Percentiles rank a stretch among this genome's conserved stretches.
Conservation (phyloP, 2,888 invertebrate genomes). For the Myathropa florea region DNA sequence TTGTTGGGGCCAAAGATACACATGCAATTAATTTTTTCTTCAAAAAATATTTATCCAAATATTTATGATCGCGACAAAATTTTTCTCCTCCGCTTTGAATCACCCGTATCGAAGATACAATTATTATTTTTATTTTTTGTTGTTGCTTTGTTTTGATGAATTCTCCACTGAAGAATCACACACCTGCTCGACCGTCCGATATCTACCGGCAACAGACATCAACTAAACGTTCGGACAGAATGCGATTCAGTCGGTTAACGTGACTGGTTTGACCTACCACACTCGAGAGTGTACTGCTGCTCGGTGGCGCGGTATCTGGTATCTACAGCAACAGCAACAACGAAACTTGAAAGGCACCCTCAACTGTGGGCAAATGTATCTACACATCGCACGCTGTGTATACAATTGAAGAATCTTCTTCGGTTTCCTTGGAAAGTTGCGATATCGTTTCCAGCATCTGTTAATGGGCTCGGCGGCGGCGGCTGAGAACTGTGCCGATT, state of each 20-base stretch:
- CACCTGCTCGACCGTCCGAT: constrained; percentile 56
- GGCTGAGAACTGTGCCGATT: background rate
- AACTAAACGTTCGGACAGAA: constrained; percentile 46
- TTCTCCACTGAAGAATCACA: constrained; percentile 5
- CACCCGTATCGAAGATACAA: background rate
- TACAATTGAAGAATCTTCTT: constrained; percentile 1
- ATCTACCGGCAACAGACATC: constrained; percentile 63
- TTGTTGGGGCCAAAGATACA: background rate
- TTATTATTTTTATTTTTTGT: background rate
- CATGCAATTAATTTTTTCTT: background rate
- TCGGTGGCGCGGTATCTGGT: constrained; percentile 1
- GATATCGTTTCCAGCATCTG: constrained; percentile 17
- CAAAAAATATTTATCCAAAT: background rate
- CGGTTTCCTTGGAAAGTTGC: constrained; percentile 33
- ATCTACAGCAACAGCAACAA: background rate
- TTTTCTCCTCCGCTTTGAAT: background rate
- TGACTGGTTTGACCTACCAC: constrained; percentile 63
- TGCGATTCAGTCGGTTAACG: constrained; percentile 38
- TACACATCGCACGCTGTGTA: constrained; percentile 7
- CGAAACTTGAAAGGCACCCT: constrained; percentile 26
- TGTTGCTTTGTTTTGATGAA: background rate
- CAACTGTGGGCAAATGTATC: constrained; percentile 33
- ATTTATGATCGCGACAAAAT: constrained; percentile 3
- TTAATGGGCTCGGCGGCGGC: background rate
- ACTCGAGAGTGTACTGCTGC: constrained; percentile 20